Percentiles rank a stretch among this genome's conserved stretches.
Conservation (phyloP, 2,113 vertebrate genomes). For the Balaenoptera acutorostrata region DNA sequence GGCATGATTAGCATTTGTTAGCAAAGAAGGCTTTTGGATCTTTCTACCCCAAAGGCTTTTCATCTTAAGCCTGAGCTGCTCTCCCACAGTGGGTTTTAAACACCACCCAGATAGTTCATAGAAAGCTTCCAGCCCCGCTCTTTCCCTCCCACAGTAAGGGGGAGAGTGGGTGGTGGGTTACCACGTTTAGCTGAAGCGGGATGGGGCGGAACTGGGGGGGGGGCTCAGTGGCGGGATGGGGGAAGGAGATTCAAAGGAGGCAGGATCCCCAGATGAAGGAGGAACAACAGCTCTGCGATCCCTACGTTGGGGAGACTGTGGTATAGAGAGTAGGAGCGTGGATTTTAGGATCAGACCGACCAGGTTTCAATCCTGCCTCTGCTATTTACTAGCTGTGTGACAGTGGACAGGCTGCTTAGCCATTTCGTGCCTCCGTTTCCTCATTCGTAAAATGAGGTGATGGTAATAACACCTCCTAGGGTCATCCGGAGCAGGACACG, state of each 20-base stretch:
- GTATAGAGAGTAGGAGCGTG: background rate
- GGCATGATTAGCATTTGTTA: conserved; percentile 22
- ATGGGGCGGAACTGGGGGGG: fast-evolving
- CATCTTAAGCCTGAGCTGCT: background rate
- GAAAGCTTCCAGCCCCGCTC: background rate
- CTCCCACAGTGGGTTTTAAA: background rate
- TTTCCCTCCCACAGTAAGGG: background rate
- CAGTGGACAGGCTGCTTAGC: background rate
- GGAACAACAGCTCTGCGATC: background rate
- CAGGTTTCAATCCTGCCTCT: background rate
- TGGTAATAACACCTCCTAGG: background rate
- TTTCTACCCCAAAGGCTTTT: conserved; percentile 16
- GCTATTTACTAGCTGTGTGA: background rate
- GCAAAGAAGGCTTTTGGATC: conserved; percentile 24
- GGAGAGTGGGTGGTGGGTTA: background rate
- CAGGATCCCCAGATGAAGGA: background rate
- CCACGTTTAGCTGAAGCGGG: background rate
- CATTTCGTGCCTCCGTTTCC: background rate
- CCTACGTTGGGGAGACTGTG: background rate
- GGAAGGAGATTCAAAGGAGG: background rate
- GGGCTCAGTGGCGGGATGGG: background rate
- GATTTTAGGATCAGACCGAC: background rate
- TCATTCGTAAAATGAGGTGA: background rate
- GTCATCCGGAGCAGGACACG: fast-evolving
- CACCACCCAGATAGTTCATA: background rate